These are phyloP conservation scores for Rallus crepitans DNA, from an alignment of 2,797 vertebrate species.

Conservation along the genomic window DNA sequence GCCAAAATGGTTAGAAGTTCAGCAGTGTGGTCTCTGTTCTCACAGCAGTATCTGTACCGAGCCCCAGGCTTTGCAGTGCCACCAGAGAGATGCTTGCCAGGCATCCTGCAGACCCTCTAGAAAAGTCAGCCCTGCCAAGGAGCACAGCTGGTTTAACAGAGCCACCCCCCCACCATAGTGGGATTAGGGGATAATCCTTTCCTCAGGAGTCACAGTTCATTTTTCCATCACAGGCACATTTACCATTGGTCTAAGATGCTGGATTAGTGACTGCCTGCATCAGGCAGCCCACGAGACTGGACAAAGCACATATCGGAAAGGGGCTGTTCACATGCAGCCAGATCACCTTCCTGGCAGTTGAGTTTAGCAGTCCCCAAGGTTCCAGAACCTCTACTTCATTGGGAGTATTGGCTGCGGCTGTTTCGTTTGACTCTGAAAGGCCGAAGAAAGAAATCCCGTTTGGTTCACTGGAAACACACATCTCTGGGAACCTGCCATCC, in stretches of 20 bases:
- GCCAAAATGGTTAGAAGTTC: not conserved
- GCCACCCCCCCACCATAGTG: not conserved
- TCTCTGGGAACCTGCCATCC: not conserved
- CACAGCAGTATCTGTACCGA: not conserved
- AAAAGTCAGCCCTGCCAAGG: not conserved
- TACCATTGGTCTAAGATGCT: not conserved
- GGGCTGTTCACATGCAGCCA: not conserved
- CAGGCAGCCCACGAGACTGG: accelerated
- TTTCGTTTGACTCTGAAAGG: not conserved
- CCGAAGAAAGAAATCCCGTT: not conserved
- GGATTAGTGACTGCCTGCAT: not conserved
- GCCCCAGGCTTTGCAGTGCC: not conserved
- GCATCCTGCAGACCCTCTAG: not conserved
- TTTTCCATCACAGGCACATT: not conserved
- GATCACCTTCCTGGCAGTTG: not conserved
- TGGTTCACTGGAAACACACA: not conserved
- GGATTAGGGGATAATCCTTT: slow-evolving; percentile 22
- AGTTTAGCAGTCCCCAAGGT: not conserved
- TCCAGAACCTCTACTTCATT: not conserved
- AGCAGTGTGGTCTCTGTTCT: not conserved
- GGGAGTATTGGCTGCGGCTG: accelerated
- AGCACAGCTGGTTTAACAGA: not conserved
- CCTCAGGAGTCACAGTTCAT: not conserved
- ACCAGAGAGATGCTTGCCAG: not conserved
- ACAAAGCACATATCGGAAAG: not conserved